These are phyloP conservation scores for Drosophila suzukii DNA, from an alignment of 1,140 invertebrate genomes.

Conservation along the genomic window DNA sequence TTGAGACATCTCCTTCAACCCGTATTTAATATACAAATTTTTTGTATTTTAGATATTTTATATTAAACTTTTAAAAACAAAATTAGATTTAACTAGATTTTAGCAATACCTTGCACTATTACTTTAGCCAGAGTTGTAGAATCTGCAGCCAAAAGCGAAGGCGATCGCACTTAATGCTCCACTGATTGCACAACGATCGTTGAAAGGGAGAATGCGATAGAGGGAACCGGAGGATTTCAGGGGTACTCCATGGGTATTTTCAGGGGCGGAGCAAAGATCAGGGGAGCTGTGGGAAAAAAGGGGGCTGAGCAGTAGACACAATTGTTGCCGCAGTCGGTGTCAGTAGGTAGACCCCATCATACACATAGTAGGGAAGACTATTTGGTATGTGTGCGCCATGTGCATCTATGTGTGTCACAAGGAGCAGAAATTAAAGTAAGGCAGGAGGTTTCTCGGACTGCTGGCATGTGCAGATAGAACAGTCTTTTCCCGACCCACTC, in stretches of 20 bases:
- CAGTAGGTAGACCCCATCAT: slow-evolving; percentile 59
- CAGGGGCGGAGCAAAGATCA: slow-evolving; percentile 15
- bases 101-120: not conserved
- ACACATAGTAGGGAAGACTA: slow-evolving; percentile 17
- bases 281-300: not conserved
- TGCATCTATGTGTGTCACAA: slow-evolving; percentile 79
- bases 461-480: slow-evolving; percentile 57
- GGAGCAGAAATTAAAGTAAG: slow-evolving; percentile 82
- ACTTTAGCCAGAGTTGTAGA: slow-evolving; percentile 2
- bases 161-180: slow-evolving; percentile 75
- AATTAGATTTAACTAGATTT: not conserved
- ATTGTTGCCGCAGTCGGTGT: slow-evolving; percentile 73
- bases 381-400: slow-evolving; percentile 31
- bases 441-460: slow-evolving; percentile 79
- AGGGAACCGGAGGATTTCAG: slow-evolving; percentile 15
- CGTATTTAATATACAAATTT: no score
- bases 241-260: slow-evolving; percentile 14
- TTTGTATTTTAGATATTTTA: no score
- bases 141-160: slow-evolving; percentile 34
- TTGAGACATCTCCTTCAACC: not conserved
- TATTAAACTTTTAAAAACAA: no score
- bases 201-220: slow-evolving; percentile 51
- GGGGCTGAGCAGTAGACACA: slow-evolving; percentile 53
- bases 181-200: slow-evolving; percentile 81
- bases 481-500: slow-evolving; percentile 8